Percentiles rank a stretch among this genome's conserved stretches.
These are phyloP conservation scores for Ochropleura plecta DNA, from an alignment of 2,888 invertebrate genomes.

Conservation along the genomic window DNA sequence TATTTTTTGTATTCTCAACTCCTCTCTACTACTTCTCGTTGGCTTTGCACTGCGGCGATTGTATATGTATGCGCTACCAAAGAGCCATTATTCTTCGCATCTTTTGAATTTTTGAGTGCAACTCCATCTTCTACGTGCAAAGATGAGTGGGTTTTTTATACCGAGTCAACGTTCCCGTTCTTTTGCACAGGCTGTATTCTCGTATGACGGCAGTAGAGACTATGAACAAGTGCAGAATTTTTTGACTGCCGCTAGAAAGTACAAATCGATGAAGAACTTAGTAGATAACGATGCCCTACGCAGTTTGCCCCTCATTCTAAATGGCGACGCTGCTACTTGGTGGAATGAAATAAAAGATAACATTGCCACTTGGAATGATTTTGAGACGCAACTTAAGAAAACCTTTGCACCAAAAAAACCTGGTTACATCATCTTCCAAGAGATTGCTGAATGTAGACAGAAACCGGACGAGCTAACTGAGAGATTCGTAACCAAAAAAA, in stretches of 20 bases:
- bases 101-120: neutral
- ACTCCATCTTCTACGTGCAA: neutral
- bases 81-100: neutral
- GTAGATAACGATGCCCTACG: conserved; percentile 47
- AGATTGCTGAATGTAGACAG: conserved; percentile 38
- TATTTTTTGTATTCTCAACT: conserved; percentile 40
- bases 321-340: conserved; percentile 49
- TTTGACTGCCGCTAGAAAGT: conserved; percentile 42
- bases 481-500: conserved; percentile 51
- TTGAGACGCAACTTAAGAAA: conserved; percentile 39
- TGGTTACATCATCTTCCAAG: conserved; percentile 38
- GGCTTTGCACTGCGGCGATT: neutral
- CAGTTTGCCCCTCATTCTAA: conserved; percentile 44
- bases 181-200: conserved; percentile 49
- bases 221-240: conserved; percentile 48
- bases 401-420: conserved; percentile 44
- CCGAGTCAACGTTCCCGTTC: conserved; percentile 47
- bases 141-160: conserved; percentile 26
- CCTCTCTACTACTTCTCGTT: neutral
- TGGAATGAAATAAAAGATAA: conserved; percentile 46
- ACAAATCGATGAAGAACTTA: conserved; percentile 46
- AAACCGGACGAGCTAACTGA: conserved; percentile 51
- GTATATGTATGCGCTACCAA: neutral
- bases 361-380: conserved; percentile 47
- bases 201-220: conserved; percentile 39